Evolutionary conservation across 2,113 vertebrate species (phyloP).

Genomic region (Psammodynastes pulverulentus): DNA sequence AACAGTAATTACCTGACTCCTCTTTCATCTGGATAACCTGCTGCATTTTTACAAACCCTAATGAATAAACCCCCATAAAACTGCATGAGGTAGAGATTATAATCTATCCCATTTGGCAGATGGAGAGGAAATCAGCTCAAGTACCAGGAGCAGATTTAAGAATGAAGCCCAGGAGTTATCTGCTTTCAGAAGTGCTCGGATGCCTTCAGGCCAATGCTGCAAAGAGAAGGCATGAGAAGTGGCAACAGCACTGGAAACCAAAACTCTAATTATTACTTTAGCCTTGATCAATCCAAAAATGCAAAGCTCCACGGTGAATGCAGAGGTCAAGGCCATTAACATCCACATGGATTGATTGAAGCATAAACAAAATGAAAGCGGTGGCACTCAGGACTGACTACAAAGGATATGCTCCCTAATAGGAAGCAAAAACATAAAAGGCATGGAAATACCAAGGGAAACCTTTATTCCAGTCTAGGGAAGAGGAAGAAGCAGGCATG

Average conservation of each 20-base stretch:
- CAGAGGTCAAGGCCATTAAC: background rate
- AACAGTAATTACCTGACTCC: background rate
- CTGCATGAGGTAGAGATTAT: background rate
- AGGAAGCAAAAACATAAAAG: conserved; percentile 6
- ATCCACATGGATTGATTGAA: background rate
- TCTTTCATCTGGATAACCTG: background rate
- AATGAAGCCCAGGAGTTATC: background rate
- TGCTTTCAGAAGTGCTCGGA: background rate
- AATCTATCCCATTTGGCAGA: conserved; percentile 11
- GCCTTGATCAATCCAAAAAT: background rate
- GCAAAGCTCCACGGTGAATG: background rate
- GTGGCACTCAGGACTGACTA: background rate
- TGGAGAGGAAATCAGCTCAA: background rate
- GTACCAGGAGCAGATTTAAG: background rate
- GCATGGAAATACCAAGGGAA: background rate
- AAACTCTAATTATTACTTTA: background rate
- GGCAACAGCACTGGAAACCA: background rate
- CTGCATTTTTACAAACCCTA: background rate
- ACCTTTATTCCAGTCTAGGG: background rate
- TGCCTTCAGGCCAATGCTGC: background rate
- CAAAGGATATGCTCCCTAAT: background rate
- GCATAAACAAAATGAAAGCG: background rate
- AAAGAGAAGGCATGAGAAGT: background rate
- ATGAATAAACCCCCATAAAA: conserved; percentile 13
- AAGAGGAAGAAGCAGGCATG: background rate